A percentile compares a stretch with the other conserved stretches of the same genome.
Conservation (phyloP, 2,888 invertebrate species). For the Neoaliturus tenellus region DNA sequence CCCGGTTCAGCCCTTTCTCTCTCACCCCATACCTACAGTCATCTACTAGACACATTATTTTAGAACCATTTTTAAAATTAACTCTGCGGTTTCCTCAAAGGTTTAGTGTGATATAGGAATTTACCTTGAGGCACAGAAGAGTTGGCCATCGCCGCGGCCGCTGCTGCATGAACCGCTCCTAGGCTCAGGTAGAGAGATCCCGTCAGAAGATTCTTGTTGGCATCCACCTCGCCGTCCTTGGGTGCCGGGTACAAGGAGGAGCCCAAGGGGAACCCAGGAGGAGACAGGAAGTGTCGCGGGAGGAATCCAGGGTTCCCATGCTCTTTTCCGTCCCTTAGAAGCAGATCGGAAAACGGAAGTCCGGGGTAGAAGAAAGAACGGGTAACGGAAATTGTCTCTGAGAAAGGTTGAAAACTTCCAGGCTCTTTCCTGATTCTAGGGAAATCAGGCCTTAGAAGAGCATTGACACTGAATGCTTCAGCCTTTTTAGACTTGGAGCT, state of each 20-base stretch:
- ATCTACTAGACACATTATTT: too few relatives aligned
- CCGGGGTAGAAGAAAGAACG: slow-evolving; percentile 80
- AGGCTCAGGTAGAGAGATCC: slow-evolving; percentile 79
- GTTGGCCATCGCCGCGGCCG: slow-evolving; percentile 72
- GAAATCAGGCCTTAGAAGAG: slow-evolving; percentile 87
- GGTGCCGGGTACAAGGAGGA: slow-evolving; percentile 56
- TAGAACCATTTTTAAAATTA: too few relatives aligned
- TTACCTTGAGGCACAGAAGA: slow-evolving; percentile 63
- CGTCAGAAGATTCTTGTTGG: slow-evolving; percentile 72
- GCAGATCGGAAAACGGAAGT: slow-evolving; percentile 78
- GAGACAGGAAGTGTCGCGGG: slow-evolving; percentile 72
- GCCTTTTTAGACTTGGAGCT: slow-evolving; percentile 73
- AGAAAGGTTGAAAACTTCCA: slow-evolving; percentile 63
- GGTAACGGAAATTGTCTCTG: slow-evolving; percentile 74
- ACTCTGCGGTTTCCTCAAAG: too few relatives aligned
- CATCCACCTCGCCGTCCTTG: slow-evolving; percentile 64
- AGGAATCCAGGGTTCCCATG: slow-evolving; percentile 67
- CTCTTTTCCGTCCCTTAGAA: slow-evolving; percentile 60
- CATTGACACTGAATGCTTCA: slow-evolving; percentile 91
- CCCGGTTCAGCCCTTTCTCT: too few relatives aligned
- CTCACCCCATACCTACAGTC: too few relatives aligned
- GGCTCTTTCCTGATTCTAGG: slow-evolving; percentile 70
- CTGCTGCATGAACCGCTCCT: slow-evolving; percentile 79
- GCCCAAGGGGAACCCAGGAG: slow-evolving; percentile 75
- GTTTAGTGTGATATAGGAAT: too few relatives aligned